Base-by-base conservation (phyloP, 2,113 vertebrate genomes). In the Coryphaenoides rupestris region DNA sequence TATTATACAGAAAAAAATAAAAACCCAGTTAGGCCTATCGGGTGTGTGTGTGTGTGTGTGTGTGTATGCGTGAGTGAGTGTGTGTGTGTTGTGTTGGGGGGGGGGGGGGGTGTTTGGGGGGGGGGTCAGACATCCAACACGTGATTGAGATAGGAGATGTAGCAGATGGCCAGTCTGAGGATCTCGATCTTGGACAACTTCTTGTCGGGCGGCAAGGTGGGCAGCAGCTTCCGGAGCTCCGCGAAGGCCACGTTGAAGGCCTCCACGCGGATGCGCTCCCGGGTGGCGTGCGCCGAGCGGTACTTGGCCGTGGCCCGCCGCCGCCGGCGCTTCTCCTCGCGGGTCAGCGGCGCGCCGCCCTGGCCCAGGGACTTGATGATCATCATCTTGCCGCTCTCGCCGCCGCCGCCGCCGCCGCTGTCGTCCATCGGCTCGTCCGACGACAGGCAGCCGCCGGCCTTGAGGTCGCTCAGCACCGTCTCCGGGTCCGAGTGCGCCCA, bases 401-500 rank as follows among this genome's bases (percentile, higher is more conserved):
- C 0, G n/a, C n/a, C n/a, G n/a, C n/a, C n/a, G n/a, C n/a, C n/a
- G n/a, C n/a, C n/a, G n/a, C n/a, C n/a, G n/a, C n/a, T n/a, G n/a
- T n/a, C n/a, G 59, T 94, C 60, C 63, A 87, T 21, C 2, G 92
- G 91, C 62, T 95, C 93, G 78, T 93, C 93, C 26, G 93, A 93
- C 73, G 92, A n/a, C n/a, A n/a, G n/a, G n/a, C n/a, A 81, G 68
- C 88, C 88, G 73, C 90, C 90, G 3, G 84, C 87, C 73, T 91
- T 92, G 63, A 88, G 72, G 26, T 95, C 92, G 63, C 92, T 92
- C 19, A 93, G 90, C 69, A 94, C 75, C 1, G 93, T 91, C 88
- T 98, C 96, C 52, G 94, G 90, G 77, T 98, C 96, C 40, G 95
- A 93, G 78, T 93, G 95, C 9, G 91, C 91, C 81, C 95, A 98